Conservation (phyloP, 1,140 invertebrate genomes). For the Zaprionus gabonicus region DNA sequence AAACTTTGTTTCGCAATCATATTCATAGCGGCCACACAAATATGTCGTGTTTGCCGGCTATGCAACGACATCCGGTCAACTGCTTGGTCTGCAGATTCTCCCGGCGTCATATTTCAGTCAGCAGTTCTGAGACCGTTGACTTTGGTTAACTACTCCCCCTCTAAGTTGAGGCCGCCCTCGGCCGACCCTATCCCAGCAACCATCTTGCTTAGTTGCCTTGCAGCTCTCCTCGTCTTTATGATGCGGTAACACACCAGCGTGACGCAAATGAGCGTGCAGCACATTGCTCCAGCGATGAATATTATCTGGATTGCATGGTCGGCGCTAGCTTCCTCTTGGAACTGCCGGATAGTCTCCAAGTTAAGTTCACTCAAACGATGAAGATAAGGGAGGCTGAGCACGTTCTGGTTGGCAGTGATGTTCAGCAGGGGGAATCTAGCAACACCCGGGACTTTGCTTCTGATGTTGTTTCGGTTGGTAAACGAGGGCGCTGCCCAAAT, state of each 20-base stretch:
- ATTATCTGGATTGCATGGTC: background rate
- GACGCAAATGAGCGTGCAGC: conserved; percentile 9
- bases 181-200: too few species aligned
- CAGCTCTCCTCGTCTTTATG: conserved; percentile 7
- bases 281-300: too few species aligned
- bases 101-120: too few species aligned
- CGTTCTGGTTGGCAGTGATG: background rate
- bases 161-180: too few species aligned
- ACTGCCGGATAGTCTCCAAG: background rate
- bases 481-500: background rate
- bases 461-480: background rate
- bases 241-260: background rate
- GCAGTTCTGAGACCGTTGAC: too few species aligned
- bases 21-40: too few species aligned
- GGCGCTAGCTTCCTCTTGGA: background rate
- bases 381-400: background rate
- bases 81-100: too few species aligned
- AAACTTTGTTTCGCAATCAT: too few species aligned
- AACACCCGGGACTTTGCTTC: background rate
- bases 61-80: too few species aligned
- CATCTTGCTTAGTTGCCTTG: background rate
- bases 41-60: too few species aligned
- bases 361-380: background rate
- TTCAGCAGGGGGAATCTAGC: background rate
- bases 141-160: too few species aligned